Evolutionary conservation across 2,888 invertebrate genomes (phyloP).

Genomic region (Chalcis sispes): DNA sequence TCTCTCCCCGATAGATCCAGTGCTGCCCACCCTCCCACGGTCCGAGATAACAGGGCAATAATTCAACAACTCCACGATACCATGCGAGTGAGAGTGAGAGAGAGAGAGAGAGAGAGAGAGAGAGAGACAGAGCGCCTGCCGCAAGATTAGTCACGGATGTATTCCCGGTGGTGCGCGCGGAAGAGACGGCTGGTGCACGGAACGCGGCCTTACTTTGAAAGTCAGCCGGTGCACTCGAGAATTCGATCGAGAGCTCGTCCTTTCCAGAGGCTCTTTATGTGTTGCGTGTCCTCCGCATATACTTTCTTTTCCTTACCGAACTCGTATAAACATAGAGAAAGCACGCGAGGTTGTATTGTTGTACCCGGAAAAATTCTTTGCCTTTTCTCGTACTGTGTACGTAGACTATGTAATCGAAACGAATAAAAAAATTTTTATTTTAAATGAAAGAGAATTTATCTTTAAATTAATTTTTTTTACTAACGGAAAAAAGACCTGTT

Average conservation of each 20-base stretch:
- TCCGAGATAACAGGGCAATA: slow-evolving; percentile 72
- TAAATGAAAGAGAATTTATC: not conserved
- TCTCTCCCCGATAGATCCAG: slow-evolving; percentile 61
- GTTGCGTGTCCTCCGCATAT: slow-evolving; percentile 15
- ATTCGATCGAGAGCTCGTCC: slow-evolving; percentile 12
- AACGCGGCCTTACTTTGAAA: slow-evolving; percentile 36
- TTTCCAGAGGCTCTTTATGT: not conserved
- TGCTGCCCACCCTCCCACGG: slow-evolving; percentile 65
- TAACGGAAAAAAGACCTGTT: too few species aligned
- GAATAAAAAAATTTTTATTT: not conserved
- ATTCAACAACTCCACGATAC: slow-evolving; percentile 72
- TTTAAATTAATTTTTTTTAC: too few species aligned
- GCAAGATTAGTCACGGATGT: slow-evolving; percentile 70
- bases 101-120: slow-evolving; percentile 35
- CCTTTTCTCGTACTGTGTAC: not conserved
- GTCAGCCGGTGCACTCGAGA: not conserved
- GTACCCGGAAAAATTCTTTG: not conserved
- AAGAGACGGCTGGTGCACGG: slow-evolving; percentile 31
- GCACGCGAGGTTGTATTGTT: not conserved
- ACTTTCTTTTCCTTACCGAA: not conserved
- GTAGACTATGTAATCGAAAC: too few species aligned
- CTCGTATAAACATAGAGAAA: too few species aligned
- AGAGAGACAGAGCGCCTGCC: slow-evolving; percentile 58
- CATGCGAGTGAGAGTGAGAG: slow-evolving; percentile 26
- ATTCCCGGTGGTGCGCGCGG: slow-evolving; percentile 41